Percentiles rank a stretch among this genome's conserved stretches.
Conservation (phyloP, 1,140 invertebrate species). For the Myzus persicae region DNA sequence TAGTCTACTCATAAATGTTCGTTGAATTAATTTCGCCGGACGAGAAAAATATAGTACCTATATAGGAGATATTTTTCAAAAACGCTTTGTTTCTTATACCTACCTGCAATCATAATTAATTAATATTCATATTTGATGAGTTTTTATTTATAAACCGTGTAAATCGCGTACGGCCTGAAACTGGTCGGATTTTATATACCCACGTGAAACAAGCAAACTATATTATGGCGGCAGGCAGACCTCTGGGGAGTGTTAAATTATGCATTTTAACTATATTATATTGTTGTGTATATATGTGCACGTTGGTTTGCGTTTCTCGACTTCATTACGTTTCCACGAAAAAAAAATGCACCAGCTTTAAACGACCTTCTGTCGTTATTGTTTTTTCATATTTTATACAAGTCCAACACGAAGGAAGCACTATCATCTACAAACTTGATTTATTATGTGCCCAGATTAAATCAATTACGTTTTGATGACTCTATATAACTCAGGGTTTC, state of each 20-base stretch:
- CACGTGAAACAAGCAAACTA: neutral
- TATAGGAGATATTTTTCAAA: neutral
- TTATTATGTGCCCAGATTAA: neutral
- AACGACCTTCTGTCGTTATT: neutral
- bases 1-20: neutral
- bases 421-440: neutral
- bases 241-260: neutral
- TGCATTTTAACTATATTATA: conserved; percentile 11
- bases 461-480: neutral
- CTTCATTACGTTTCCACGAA: neutral
- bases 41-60: neutral
- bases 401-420: neutral
- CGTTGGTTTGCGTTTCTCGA: neutral
- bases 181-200: neutral
- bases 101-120: neutral
- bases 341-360: neutral
- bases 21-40: neutral
- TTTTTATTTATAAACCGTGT: neutral
- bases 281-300: neutral
- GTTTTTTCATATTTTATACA: neutral
- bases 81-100: neutral
- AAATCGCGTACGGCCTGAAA: neutral
- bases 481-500: neutral
- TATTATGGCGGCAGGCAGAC: neutral
- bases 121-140: neutral